A percentile compares a stretch with the other conserved stretches of the same genome.
These are phyloP conservation scores for Alethe diademata DNA, from an alignment of 2,113 vertebrate species.

Conservation along the genomic window DNA sequence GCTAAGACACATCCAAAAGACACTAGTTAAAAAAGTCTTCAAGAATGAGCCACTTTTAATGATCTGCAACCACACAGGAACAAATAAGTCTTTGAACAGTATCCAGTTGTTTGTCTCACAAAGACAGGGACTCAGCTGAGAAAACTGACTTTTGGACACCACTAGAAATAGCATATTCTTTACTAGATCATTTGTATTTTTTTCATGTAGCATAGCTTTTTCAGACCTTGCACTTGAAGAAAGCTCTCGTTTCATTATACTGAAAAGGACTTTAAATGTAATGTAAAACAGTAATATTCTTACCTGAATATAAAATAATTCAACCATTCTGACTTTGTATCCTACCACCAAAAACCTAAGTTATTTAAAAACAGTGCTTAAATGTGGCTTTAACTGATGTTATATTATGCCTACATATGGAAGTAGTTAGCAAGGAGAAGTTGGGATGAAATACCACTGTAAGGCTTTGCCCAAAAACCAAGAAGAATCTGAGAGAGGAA, in stretches of 20 bases:
- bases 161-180: conserved; percentile 17
- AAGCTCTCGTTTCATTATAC: background rate
- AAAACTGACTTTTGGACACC: conserved; percentile 53
- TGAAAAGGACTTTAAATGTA: background rate
- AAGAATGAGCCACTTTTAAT: conserved; percentile 63
- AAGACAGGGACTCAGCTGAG: conserved; percentile 20
- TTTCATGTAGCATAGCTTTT: background rate
- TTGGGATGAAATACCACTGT: conserved; percentile 48
- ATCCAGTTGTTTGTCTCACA: conserved; percentile 55
- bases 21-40: conserved; percentile 21
- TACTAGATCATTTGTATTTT: background rate
- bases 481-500: conserved; percentile 66
- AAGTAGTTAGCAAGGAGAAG: conserved; percentile 52
- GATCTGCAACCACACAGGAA: conserved; percentile 46
- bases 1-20: conserved; percentile 45
- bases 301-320: conserved; percentile 7
- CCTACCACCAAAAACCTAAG: background rate
- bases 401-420: conserved; percentile 55
- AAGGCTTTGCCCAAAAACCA: conserved; percentile 53
- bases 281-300: background rate
- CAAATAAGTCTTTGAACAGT: conserved; percentile 54
- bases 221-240: background rate
- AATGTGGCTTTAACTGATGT: conserved; percentile 38
- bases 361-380: conserved; percentile 33
- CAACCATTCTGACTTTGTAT: background rate